Percentiles rank a stretch among this genome's conserved stretches.
Evolutionary conservation across 2,888 invertebrate genomes (phyloP).

Genomic region (Parnassius glacialis): DNA sequence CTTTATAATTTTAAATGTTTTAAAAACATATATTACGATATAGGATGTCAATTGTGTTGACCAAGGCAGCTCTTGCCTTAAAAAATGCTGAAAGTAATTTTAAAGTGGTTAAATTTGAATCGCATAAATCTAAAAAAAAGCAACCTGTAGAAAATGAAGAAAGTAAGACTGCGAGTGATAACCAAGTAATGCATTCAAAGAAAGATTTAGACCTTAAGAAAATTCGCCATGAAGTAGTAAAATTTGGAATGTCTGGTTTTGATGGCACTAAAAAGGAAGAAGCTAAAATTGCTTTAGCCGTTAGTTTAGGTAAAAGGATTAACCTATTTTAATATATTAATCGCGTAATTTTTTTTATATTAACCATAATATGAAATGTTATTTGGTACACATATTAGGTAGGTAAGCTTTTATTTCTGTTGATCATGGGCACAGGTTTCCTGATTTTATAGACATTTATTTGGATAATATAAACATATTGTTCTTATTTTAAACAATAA

Average conservation of each 20-base stretch:
- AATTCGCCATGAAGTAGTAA: conserved; percentile 90
- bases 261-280: conserved; percentile 85
- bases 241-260: conserved; percentile 91
- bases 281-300: conserved; percentile 88
- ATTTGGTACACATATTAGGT: too few relatives aligned
- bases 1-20: too few relatives aligned
- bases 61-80: conserved; percentile 76
- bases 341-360: too few relatives aligned
- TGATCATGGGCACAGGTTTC: too few relatives aligned
- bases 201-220: conserved; percentile 86
- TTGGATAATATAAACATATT: too few relatives aligned
- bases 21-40: background rate
- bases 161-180: conserved; percentile 32
- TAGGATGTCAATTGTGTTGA: conserved; percentile 63
- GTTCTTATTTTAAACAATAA: too few relatives aligned
- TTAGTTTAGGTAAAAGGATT: conserved; percentile 84
- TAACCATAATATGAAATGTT: too few relatives aligned
- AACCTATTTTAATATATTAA: too few relatives aligned
- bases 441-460: too few relatives aligned
- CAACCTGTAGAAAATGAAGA: conserved; percentile 30
- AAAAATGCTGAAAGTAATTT: conserved; percentile 67
- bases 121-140: conserved; percentile 76
- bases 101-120: conserved; percentile 71
- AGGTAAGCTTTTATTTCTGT: too few relatives aligned
- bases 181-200: conserved; percentile 36